phyloP scores from a whole-genome alignment of 2,888 invertebrate species.

The Toxonevra muliebris region DNA sequence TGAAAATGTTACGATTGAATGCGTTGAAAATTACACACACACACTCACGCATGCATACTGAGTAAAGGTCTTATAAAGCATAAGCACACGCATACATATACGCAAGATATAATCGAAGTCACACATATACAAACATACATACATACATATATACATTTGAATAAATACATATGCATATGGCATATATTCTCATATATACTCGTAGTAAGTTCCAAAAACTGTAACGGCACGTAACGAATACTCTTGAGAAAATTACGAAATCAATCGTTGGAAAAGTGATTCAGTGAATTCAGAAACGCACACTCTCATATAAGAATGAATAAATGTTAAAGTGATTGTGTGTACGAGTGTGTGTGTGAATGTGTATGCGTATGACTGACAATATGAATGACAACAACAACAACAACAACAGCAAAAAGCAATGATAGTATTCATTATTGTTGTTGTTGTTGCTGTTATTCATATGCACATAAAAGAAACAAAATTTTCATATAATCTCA shows the following conservation, averaged over 20 bases:
- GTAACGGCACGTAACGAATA: conserved; percentile 40
- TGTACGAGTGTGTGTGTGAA: conserved; percentile 19
- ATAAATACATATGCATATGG: conserved; percentile 4
- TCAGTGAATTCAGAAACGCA: neutral
- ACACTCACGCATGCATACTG: neutral
- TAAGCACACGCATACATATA: conserved; percentile 3
- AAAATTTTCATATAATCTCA: neutral
- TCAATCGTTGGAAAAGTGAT: conserved; percentile 42
- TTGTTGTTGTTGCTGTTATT: conserved; percentile 1
- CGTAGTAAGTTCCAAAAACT: conserved; percentile 15
- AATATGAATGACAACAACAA: conserved; percentile 11
- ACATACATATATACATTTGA: neutral
- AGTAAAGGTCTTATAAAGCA: neutral
- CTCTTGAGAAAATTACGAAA: conserved; percentile 45
- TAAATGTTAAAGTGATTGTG: conserved; percentile 3
- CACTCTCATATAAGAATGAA: neutral
- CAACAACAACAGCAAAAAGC: conserved; percentile 18
- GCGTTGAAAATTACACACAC: conserved; percentile 30
- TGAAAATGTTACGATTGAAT: conserved; percentile 41
- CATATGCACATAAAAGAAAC: neutral
- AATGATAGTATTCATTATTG: conserved; percentile 17
- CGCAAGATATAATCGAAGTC: neutral
- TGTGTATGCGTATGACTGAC: conserved; percentile 9
- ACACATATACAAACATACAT: neutral
- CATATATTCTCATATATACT: neutral